A percentile compares a stretch with the other conserved stretches of the same genome.
Conservation (phyloP, 2,888 invertebrate genomes). For the Drosophila pseudotakahashii region DNA sequence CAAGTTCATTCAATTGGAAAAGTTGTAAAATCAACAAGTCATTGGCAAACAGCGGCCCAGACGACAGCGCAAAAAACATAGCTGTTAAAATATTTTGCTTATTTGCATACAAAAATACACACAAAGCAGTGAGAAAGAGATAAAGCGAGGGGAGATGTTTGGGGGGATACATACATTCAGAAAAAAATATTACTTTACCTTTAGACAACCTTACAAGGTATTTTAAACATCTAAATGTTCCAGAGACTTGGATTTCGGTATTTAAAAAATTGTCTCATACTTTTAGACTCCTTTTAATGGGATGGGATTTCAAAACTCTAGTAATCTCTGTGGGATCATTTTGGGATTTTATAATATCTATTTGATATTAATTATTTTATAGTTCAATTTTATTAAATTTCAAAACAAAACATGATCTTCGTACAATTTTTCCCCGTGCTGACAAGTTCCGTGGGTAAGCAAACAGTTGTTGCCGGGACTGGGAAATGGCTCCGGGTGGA, state of each 20-base stretch:
- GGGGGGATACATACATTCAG: conserved; percentile 4
- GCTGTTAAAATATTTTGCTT: conserved; percentile 60
- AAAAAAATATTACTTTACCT: not conserved
- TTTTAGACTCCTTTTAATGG: too few species aligned
- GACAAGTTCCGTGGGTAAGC: conserved; percentile 37
- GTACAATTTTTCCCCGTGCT: conserved; percentile 16
- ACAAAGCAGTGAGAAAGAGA: conserved; percentile 6
- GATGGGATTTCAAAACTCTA: too few species aligned
- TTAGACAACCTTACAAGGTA: too few species aligned
- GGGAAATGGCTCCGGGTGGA: conserved; percentile 30
- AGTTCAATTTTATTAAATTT: too few species aligned
- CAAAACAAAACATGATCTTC: too few species aligned
- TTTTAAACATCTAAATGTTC: not conserved
- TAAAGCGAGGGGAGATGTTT: conserved; percentile 1
- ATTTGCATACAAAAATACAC: conserved; percentile 64
- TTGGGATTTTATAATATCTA: too few species aligned
- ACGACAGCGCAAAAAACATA: conserved; percentile 48
- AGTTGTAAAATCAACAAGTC: conserved; percentile 78
- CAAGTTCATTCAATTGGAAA: conserved; percentile 66
- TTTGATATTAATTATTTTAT: too few species aligned
- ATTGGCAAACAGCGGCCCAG: conserved; percentile 61
- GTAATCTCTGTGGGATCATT: too few species aligned
- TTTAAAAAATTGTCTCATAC: too few species aligned
- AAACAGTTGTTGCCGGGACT: conserved; percentile 39
- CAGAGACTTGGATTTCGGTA: too few species aligned